phyloP scores from a whole-genome alignment of 1,140 invertebrate genomes.

The Drosophila navojoa region DNA sequence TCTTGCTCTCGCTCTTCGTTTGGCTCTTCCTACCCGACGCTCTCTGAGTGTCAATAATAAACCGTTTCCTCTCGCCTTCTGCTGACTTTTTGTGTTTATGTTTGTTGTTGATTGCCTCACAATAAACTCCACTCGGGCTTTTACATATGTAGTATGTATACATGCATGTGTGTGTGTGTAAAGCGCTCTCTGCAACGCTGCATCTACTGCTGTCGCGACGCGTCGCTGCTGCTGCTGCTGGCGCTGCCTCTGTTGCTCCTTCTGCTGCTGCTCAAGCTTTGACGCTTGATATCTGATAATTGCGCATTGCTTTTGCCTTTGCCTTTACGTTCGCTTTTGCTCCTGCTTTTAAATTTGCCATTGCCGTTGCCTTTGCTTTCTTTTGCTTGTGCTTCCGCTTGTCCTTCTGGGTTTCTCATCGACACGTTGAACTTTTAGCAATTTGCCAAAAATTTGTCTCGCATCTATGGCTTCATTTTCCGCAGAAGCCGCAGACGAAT shows the following conservation, averaged over 20 bases:
- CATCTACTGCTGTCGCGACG: background rate
- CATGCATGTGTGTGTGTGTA: too few species aligned
- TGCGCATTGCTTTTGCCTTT: constrained; percentile 54
- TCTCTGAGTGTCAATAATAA: constrained; percentile 16
- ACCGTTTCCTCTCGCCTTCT: constrained; percentile 1
- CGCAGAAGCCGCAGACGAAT: too few species aligned
- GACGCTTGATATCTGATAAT: constrained; percentile 12
- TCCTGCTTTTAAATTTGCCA: background rate
- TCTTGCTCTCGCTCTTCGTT: background rate
- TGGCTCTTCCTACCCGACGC: background rate
- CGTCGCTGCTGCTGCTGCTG: background rate
- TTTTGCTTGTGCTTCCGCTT: background rate
- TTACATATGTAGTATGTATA: background rate
- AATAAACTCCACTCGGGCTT: constrained; percentile 39
- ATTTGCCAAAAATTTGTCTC: constrained; percentile 32
- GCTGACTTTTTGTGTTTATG: constrained; percentile 19
- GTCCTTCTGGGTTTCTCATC: background rate
- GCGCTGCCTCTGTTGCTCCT: too few species aligned
- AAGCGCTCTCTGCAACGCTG: constrained; percentile 2
- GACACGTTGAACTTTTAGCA: constrained; percentile 58
- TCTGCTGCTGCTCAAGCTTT: background rate
- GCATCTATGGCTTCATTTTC: constrained; percentile 17
- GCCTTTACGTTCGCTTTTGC: constrained; percentile 5
- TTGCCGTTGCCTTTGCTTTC: background rate
- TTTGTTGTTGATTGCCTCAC: constrained; percentile 18